Evolutionary conservation across 1,140 invertebrate genomes (phyloP), one percentile per base, ranked within the genome.

Genomic region (Polypedilum pembai): DNA sequence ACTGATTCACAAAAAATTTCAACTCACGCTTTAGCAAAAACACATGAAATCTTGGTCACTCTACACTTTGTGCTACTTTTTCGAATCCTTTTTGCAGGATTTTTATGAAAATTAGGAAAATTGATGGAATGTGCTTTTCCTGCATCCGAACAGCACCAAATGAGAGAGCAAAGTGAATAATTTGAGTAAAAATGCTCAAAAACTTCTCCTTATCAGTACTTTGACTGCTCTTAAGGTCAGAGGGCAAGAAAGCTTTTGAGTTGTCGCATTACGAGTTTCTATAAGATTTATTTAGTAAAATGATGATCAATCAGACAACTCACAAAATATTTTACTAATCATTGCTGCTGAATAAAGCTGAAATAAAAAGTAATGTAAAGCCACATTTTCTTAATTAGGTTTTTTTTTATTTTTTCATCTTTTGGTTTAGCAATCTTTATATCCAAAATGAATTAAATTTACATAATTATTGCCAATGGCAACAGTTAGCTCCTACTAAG

Each of bases 171-270:
- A 69, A 69, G 18, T 69, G 65, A 69, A 18, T 0, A 69, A 21
- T 69, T 69, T 69, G 65, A 69, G 65, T 69, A 69, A 69, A 69
- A 69, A 20, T 69, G n/a, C 65, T 69, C 20, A 69, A 69, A 69
- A 69, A 20, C 8, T 21, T 7, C 10, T 69, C 65, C 65, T 21
- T 69, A 69, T 69, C 65, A 69, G 65, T 18, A 69, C 17, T 69
- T 21, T 3, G 8, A 56, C 10, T 56, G n/a, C 10, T 17, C 7
- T 56, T 56, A 56, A 66, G 65, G 65, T 69, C 65, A 69, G 20
- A 69, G 20, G 10, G 65, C 17, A 18, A 20, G 12, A n/a, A 3
- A 56, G 45, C 45, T n/a, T n/a, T 56, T 56, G n/a, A n/a, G 45
- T 33, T 33, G 24, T 56, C n/a, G 45, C 12, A 56, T 56, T 12